Percentiles rank a stretch among this genome's conserved stretches.
phyloP scores from a whole-genome alignment of 2,888 invertebrate species.

The Oligia fasciuncula region DNA sequence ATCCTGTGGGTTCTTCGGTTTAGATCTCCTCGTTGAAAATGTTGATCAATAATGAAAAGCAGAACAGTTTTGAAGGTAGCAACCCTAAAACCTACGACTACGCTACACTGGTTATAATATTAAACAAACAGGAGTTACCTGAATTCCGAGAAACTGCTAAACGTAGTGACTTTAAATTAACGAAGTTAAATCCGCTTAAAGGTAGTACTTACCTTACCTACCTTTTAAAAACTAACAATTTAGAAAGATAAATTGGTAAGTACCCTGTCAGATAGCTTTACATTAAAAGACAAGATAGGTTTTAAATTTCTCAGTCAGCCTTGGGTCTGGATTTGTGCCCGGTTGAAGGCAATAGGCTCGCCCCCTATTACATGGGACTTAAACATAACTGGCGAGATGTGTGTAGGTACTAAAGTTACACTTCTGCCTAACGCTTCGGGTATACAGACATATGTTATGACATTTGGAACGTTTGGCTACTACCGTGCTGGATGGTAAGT shows the following conservation, averaged over 20 bases:
- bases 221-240: slow-evolving; percentile 25
- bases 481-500: neutral
- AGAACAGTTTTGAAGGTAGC: neutral
- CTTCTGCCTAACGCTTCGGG: too few relatives aligned
- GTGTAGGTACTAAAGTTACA: neutral
- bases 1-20: neutral
- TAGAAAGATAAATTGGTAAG: neutral
- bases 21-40: neutral
- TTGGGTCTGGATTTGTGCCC: too few relatives aligned
- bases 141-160: slow-evolving; percentile 34
- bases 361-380: too few relatives aligned
- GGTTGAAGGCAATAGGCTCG: neutral
- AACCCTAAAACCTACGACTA: slow-evolving; percentile 26
- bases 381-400: neutral
- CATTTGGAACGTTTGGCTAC: too few relatives aligned
- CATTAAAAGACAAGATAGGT: neutral
- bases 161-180: slow-evolving; percentile 50
- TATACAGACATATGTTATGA: too few relatives aligned
- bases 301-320: neutral
- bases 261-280: neutral
- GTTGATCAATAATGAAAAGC: neutral
- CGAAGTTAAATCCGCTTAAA: slow-evolving; percentile 46
- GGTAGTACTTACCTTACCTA: neutral
- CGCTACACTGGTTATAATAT: slow-evolving; percentile 27
- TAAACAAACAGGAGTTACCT: slow-evolving; percentile 48